Conservation (phyloP, 37 sponge, comb jelly and placozoan genomes). For the Oopsacas minuta region DNA sequence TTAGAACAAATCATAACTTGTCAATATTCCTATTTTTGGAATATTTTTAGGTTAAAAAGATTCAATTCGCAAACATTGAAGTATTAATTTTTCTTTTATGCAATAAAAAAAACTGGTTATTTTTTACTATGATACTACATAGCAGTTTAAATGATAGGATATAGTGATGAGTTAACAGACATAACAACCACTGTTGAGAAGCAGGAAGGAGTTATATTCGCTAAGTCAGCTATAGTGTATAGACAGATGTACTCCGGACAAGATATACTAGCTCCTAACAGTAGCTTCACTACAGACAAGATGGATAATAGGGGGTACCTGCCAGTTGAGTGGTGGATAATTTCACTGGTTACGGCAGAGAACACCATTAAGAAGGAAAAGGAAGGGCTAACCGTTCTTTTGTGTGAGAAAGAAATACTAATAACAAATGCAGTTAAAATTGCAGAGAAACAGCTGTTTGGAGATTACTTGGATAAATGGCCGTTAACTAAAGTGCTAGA, state of each 20-base stretch:
- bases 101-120: no score
- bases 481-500: constrained; percentile 81
- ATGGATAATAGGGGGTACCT: constrained; percentile 52
- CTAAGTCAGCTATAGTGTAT: constrained; percentile 38
- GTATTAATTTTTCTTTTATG: no score
- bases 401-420: constrained; percentile 20
- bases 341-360: constrained; percentile 59
- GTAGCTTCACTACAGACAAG: constrained; percentile 26
- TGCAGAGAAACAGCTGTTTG: constrained; percentile 51
- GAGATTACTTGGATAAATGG: constrained; percentile 38
- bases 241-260: constrained; percentile 58
- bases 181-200: neutral
- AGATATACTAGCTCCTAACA: constrained; percentile 58
- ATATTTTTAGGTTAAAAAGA: no score
- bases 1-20: no score
- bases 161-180: neutral
- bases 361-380: constrained; percentile 32
- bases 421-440: constrained; percentile 30
- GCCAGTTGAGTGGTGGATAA: constrained; percentile 87
- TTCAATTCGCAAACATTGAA: no score
- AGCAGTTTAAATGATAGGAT: neutral
- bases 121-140: no score
- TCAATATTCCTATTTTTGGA: no score
- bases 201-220: constrained; percentile 53
- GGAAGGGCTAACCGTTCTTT: constrained; percentile 41